Base-by-base conservation (phyloP, 2,888 invertebrate species). In the Operophtera brumata region DNA sequence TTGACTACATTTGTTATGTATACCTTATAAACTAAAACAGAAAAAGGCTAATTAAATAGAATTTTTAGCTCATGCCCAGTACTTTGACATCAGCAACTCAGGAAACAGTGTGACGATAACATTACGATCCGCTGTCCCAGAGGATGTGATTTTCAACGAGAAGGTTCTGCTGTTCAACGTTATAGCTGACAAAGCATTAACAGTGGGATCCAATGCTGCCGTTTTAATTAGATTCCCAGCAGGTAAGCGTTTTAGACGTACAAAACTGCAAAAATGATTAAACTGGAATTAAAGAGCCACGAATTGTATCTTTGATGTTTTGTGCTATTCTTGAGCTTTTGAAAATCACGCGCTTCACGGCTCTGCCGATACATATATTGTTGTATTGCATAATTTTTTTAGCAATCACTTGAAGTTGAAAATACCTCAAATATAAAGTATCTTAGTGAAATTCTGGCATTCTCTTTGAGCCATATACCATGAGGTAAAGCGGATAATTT, bases 161-260 rank as follows among this genome's bases (percentile, higher is more conserved):
- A 84, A 84, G 53, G 67, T 80, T 46, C 64, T 86, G n/a, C 37
- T 78, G 11, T 79, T 86, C 48, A 81, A 69, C 57, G 63, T 86
- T 48, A 35, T 79, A 52, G 86, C 85, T 41, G 68, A 73, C 26
- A 80, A 80, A 61, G 65, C 75, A 3, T 61, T 76, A 13, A 77
- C 81, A 13, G 79, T 83, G 5, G 79, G 78, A 0, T 78, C 76
- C 7, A 71, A 73, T 28, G 75, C 83, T n/a, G 75, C 72, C 12
- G 61, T 82, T 51, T 54, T 68, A 51, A 75, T 83, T 36, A 65
- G 49, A 43, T 82, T 81, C 55, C 72, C 79, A 1, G 14, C 67
- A 61, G 79, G 83, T 82, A 64, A 66, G 53, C 47, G 1, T 44
- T 44, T 44, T 36, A 13, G 11, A 36, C 11, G 2, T 12, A 35